phyloP scores from a whole-genome alignment of 1,140 invertebrate species.

The Proctacanthus coquilletti region DNA sequence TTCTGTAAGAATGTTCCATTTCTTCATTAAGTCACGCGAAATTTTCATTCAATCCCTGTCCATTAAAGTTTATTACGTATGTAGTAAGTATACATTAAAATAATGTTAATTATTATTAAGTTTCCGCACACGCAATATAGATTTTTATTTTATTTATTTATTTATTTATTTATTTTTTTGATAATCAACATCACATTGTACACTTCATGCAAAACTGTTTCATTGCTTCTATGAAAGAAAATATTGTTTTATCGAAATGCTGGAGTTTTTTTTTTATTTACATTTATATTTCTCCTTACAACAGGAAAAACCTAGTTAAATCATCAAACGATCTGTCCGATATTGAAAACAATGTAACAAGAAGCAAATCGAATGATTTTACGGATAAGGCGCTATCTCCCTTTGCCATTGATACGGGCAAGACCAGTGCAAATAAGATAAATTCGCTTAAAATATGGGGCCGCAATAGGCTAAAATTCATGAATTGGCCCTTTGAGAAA shows the following conservation, averaged over 20 bases:
- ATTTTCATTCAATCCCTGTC: no score
- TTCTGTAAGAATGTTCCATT: no score
- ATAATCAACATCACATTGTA: no score
- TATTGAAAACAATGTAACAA: conserved; percentile 27
- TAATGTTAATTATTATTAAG: no score
- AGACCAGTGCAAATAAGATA: conserved; percentile 47
- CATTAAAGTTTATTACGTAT: no score
- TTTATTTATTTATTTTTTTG: no score
- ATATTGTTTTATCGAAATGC: not conserved
- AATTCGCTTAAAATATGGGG: conserved; percentile 72
- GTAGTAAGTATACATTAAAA: no score
- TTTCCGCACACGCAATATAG: no score
- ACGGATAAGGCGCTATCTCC: conserved; percentile 37
- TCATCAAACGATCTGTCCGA: not conserved
- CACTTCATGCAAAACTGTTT: no score
- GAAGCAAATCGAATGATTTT: conserved; percentile 51
- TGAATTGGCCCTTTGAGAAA: conserved; percentile 19
- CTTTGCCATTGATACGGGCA: conserved; percentile 36
- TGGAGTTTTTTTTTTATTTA: not conserved
- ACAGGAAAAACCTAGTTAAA: not conserved
- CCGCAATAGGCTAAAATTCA: conserved; percentile 53
- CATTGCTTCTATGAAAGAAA: no score
- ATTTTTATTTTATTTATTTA: no score
- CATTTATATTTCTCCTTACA: not conserved
- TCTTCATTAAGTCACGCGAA: no score